These are phyloP conservation scores for Meghimatium bilineatum DNA, from an alignment of 2,888 invertebrate species.

Conservation along the genomic window DNA sequence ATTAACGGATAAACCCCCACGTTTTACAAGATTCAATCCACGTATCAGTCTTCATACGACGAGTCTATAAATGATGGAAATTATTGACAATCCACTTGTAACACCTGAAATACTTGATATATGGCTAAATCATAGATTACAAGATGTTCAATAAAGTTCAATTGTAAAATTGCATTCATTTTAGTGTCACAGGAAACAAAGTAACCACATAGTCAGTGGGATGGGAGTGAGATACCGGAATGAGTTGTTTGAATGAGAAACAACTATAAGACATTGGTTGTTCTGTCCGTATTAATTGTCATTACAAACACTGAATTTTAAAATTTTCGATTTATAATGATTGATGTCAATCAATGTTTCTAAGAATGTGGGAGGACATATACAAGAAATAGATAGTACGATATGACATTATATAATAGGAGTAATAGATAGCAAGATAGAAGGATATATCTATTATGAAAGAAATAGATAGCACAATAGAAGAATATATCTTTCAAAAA, in stretches of 20 bases:
- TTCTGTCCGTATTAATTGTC: no score
- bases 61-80: slow-evolving; percentile 1
- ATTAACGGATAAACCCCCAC: neutral
- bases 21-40: neutral
- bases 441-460: no score
- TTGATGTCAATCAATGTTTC: no score
- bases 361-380: no score
- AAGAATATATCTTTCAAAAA: no score
- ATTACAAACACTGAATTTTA: no score
- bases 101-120: neutral
- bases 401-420: no score
- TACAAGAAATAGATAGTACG: no score
- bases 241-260: neutral
- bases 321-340: no score
- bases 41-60: neutral
- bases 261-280: neutral
- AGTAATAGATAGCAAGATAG: no score
- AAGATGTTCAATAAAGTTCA: neutral
- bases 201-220: neutral
- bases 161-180: neutral
- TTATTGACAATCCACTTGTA: neutral
- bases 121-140: neutral
- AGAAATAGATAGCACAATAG: no score
- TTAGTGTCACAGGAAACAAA: neutral
- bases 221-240: neutral